Conservation (phyloP, 2,888 invertebrate genomes). For the Ganaspis brasiliensis region DNA sequence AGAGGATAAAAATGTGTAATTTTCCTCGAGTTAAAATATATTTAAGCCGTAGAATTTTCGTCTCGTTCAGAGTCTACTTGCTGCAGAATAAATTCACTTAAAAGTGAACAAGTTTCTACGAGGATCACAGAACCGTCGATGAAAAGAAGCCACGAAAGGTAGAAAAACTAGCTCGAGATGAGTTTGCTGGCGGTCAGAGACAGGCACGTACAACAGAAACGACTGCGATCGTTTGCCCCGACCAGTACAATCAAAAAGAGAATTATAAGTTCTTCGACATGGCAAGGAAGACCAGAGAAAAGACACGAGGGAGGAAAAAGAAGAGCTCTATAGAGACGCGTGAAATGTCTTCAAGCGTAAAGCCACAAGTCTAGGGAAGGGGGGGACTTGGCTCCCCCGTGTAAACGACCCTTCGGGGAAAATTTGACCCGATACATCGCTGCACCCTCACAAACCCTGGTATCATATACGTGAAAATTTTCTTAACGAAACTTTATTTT, state of each 20-base stretch:
- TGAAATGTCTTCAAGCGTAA: conserved; percentile 34
- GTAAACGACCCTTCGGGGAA: conserved; percentile 18
- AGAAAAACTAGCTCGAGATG: conserved; percentile 13
- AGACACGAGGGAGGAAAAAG: conserved; percentile 13
- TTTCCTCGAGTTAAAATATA: background rate
- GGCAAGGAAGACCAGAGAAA: conserved; percentile 7
- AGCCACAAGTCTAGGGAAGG: conserved; percentile 6
- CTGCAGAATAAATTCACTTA: background rate
- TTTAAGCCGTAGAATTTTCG: background rate
- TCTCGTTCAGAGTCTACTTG: background rate
- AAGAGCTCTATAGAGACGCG: conserved; percentile 32
- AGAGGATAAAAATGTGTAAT: no score
- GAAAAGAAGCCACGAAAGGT: conserved; percentile 5
- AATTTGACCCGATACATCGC: background rate
- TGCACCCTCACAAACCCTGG: background rate
- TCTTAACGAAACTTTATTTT: background rate
- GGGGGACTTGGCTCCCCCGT: background rate
- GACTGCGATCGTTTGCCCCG: background rate
- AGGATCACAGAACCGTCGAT: background rate
- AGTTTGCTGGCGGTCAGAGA: background rate
- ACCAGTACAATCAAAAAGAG: conserved; percentile 20
- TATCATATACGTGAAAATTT: conserved; percentile 6
- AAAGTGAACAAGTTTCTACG: conserved; percentile 6
- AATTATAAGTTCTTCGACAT: conserved; percentile 23
- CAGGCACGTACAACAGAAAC: background rate